Base-by-base conservation (phyloP, 92 coral and sea anemone genomes). In the Palythoa grandiflora region DNA sequence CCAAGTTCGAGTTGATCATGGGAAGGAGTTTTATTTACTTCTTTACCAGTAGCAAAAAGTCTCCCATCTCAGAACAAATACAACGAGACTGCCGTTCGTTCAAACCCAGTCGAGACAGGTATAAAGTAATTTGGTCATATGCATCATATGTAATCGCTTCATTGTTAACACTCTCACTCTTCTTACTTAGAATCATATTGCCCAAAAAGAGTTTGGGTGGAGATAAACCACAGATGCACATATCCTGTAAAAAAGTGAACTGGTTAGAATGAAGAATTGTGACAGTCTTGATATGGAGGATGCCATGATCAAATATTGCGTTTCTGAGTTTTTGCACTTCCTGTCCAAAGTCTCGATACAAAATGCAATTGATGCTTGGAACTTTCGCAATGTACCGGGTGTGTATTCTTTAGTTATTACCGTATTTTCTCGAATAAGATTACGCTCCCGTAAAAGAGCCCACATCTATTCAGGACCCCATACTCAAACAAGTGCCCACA, bases 221-320 rank as follows among this genome's bases (percentile, higher is more conserved):
- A 87, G 83, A 87, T 87, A 20, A 87, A 87, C 52, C 83, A 75
- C 85, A 87, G 90, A 77, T 60, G 90, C 79, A 87, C 50, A 47
- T 87, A 87, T 20, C 89, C 89, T 16, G 48, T 87, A 20, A 87
- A 87, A 87, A 61, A 61, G 78, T n/a, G 89, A 21, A n/a, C 85
- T 87, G 5, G 71, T 78, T 5, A 38, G 68, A 11, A 21, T 87
- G 71, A 87, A 87, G n/a, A 47, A 87, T 66, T 70, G 37, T 5
- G 90, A 87, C 54, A 51, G 52, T 38, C 59, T 78, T 2, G 79
- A 87, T 48, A 87, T 87, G 90, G 90, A 87, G 10, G 90, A 87
- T 39, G 59, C 35, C 38, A 36, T 3, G 38, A 10, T 40, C 9
- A 87, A 87, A 51, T 21, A 78, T 14, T 78, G 90, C 65, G 55